phyloP scores from a whole-genome alignment of 2,797 vertebrate species.

The Acomys russatus region DNA sequence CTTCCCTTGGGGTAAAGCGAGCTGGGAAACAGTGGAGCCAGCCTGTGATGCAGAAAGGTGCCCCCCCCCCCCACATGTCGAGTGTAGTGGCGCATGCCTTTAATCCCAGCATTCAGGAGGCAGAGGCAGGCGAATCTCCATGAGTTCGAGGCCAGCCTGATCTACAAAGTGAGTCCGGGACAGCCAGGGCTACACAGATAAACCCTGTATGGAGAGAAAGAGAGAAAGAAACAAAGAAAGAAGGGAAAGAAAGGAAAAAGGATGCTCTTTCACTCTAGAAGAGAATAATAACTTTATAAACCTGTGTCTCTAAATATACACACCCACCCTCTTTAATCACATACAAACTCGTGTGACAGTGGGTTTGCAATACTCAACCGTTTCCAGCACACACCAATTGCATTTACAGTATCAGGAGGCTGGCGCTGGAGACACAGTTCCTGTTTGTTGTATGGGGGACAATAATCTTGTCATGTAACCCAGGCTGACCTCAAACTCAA shows the following conservation, averaged over 20 bases:
- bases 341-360: background rate
- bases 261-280: background rate
- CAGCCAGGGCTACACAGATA: no score
- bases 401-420: background rate
- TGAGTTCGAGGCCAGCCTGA: no score
- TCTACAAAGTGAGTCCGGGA: no score
- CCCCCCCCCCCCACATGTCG: background rate
- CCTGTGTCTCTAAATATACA: background rate
- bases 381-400: no score
- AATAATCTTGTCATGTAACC: background rate
- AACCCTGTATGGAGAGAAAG: no score
- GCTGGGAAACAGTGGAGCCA: background rate
- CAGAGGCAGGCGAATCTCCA: no score
- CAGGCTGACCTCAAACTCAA: background rate
- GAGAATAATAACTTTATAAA: background rate
- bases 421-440: background rate
- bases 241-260: no score
- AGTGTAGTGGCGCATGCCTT: no score
- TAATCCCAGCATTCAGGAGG: no score
- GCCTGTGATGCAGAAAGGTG: background rate
- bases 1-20: background rate
- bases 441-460: background rate
- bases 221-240: no score
- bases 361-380: accelerated
- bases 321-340: background rate